Evolutionary conservation across 2,797 vertebrate species (phyloP), one percentile per base, ranked within the genome.

Genomic region (Gorsachius magnificus): DNA sequence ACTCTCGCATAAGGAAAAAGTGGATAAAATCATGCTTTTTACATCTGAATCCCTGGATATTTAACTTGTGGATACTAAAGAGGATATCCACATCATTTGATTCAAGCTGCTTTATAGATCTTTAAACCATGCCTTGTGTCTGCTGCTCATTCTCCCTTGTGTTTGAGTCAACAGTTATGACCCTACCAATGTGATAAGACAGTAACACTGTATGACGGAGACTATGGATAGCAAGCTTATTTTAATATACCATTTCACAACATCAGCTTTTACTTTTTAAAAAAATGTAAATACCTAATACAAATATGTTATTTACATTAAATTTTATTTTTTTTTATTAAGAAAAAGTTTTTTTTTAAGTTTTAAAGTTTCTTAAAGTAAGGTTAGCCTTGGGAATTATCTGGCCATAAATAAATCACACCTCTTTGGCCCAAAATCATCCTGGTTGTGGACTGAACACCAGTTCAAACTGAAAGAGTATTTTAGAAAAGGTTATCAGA

Each of bases 271-370:
- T 86, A 65, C 53, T 86, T 77, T 83, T 91, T 56, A 11, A 6
- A 46, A 74, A 88, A 94, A 82, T 72, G 66, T 93, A 93, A 96
- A 97, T 81, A 76, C 66, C 87, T 90, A 83, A 95, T 88, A 91
- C 45, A 85, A 97, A 96, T 96, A 81, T 88, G 54, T 95, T 96
- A 95, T 95, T 96, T 96, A 93, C 91, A 93, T 97, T 97, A 95
- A 97, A n/a, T n/a, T n/a, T n/a, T n/a, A 36, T 94, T 95, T 97
- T 95, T 95, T 60, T 69, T 96, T 63, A 9, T 87, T 90, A 83
- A 10, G 15, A 83, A 56, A 90, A 76, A 83, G 66, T 41, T 51
- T 74, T 71, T 94, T 90, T 72, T 68, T 22, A 69, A 86, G 41
- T 64, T 77, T 51, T 85, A 57, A 68, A 36, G n/a, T 56, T 91